These are phyloP conservation scores for Sphenodon punctatus DNA, from an alignment of 2,797 vertebrate genomes.

Conservation along the genomic window DNA sequence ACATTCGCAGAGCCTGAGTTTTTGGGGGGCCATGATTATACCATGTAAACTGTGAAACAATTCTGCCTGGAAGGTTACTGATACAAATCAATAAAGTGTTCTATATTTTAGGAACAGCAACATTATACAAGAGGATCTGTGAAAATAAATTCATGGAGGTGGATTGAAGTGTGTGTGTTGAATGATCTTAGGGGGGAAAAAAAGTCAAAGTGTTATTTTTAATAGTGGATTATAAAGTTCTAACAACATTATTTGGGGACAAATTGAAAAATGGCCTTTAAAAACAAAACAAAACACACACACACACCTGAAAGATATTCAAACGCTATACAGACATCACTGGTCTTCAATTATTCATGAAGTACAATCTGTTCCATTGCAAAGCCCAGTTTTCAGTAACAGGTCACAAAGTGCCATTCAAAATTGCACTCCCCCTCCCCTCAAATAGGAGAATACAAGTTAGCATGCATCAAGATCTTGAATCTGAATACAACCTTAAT, in stretches of 20 bases:
- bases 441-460: background rate
- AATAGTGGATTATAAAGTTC: background rate
- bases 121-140: conserved; percentile 40
- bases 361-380: conserved; percentile 29
- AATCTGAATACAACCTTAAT: background rate
- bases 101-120: conserved; percentile 23
- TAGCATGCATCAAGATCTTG: conserved; percentile 16
- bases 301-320: conserved; percentile 13
- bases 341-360: conserved; percentile 11
- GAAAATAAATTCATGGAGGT: conserved; percentile 32
- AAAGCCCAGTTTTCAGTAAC: conserved; percentile 50
- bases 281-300: background rate
- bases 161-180: conserved; percentile 44
- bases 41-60: conserved; percentile 56
- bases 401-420: conserved; percentile 55
- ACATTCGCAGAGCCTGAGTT: conserved; percentile 32
- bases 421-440: conserved; percentile 52
- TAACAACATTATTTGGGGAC: conserved; percentile 26
- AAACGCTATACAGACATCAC: conserved; percentile 26
- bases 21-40: background rate
- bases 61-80: conserved; percentile 48
- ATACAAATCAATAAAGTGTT: conserved; percentile 31
- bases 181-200: conserved; percentile 33
- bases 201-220: conserved; percentile 38
- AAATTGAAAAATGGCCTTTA: conserved; percentile 36